Conservation (phyloP, 2,797 vertebrate species). For the Enoplosus armatus region DNA sequence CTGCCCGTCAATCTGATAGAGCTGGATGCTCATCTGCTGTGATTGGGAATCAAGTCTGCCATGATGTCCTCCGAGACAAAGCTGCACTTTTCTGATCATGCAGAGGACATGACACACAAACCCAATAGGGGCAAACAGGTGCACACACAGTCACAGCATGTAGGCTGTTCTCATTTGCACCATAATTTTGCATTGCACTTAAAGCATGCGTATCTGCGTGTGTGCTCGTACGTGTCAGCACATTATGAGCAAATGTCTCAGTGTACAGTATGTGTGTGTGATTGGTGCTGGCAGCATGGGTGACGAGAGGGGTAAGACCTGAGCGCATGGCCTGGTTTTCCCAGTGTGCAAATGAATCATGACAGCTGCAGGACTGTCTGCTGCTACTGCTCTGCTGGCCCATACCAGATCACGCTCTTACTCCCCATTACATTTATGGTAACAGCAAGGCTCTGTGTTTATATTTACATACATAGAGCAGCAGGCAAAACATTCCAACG, state of each 20-base stretch:
- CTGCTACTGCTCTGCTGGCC: slow-evolving; percentile 68
- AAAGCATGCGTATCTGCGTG: slow-evolving; percentile 11
- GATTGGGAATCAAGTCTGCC: slow-evolving; percentile 51
- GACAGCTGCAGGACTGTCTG: slow-evolving; percentile 83
- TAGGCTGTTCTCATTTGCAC: slow-evolving; percentile 9
- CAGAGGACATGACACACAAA: slow-evolving; percentile 31
- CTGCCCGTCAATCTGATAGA: slow-evolving; percentile 53
- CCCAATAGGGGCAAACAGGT: slow-evolving; percentile 45
- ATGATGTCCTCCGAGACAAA: slow-evolving; percentile 49
- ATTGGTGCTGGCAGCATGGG: slow-evolving; percentile 70
- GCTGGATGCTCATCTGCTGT: slow-evolving; percentile 47
- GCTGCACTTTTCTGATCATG: slow-evolving; percentile 34
- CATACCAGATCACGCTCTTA: slow-evolving; percentile 51
- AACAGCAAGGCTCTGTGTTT: slow-evolving; percentile 70
- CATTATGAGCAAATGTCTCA: slow-evolving; percentile 66
- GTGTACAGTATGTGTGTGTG: slow-evolving; percentile 64
- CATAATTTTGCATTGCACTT: slow-evolving; percentile 33
- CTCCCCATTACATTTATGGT: slow-evolving; percentile 72
- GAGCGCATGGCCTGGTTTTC: slow-evolving; percentile 74
- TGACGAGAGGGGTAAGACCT: slow-evolving; percentile 66
- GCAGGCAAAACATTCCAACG: slow-evolving; percentile 64
- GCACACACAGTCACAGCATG: slow-evolving; percentile 23
- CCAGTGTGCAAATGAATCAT: slow-evolving; percentile 79
- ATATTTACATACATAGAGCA: slow-evolving; percentile 74
- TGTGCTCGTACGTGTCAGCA: slow-evolving; percentile 62